Evolutionary conservation across 2,113 vertebrate genomes (phyloP), one percentile per base, ranked within the genome.

Genomic region (Nycticorax nycticorax): DNA sequence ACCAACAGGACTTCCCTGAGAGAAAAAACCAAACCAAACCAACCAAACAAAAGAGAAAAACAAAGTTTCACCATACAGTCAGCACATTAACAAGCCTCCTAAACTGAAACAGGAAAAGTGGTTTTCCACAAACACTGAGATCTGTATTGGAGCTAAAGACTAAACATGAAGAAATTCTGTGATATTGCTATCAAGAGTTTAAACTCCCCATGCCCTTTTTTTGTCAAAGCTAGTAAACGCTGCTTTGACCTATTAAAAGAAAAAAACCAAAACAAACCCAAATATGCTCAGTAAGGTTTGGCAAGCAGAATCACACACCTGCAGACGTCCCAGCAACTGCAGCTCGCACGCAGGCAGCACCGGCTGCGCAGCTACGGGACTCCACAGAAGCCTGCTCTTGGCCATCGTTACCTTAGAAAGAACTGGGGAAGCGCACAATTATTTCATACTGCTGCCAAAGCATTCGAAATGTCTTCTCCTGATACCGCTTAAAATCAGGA

Each of bases 361-460:
- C 1, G 12, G 6, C 21, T 3, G 12, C 0, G 0, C 33, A 23
- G 37, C 50, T 23, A 5, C 0, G 3, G 28, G 55, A 17, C 18
- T 20, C 24, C 8, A 14, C n/a, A 37, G 41, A 13, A 79, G 33
- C 23, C 57, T 8, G 16, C 33, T 12, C 33, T 21, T 4, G 18
- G 72, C 26, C 27, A 57, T 12, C 1, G 0, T 6, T 14, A 35
- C 52, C 18, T 45, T 8, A 35, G 10, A 3, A 27, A 52, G 67
- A 50, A 9, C 22, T 2, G 18, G 12, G 13, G 12, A 11, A 57
- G 19, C 0, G 1, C 30, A 3, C 21, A 13, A 5, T 27, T 17
- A 33, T 6, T 35, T 33, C 3, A 0, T 1, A 13, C 15, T 3
- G 12, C 74, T 35, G 9, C 50, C 17, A 18, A 59, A 66, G 27